Percentiles rank a stretch among this genome's conserved stretches.
These are phyloP conservation scores for Pyrocephalus nanus DNA, from an alignment of 2,797 vertebrate species.

Conservation along the genomic window DNA sequence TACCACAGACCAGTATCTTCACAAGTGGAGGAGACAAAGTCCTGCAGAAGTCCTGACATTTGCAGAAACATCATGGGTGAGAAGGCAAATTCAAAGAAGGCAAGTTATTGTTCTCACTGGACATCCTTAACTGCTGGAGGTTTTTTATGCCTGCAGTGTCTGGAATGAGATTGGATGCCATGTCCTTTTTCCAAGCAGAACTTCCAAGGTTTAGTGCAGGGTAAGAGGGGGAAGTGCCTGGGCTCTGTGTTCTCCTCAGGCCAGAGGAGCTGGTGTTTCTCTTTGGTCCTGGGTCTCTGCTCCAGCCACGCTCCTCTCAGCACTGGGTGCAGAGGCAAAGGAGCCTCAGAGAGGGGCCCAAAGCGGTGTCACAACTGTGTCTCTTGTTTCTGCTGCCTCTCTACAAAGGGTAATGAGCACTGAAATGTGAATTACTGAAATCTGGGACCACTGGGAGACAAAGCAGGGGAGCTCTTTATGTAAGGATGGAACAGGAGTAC, in stretches of 20 bases:
- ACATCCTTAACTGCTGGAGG: neutral
- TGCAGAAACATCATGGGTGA: neutral
- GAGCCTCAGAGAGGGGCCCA: neutral
- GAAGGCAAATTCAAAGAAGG: neutral
- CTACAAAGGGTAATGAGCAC: neutral
- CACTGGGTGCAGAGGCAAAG: neutral
- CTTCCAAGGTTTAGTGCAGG: neutral
- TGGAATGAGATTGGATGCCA: neutral
- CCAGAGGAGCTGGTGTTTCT: neutral
- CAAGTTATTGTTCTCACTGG: neutral
- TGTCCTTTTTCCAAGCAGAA: neutral
- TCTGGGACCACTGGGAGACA: neutral
- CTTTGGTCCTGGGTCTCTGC: neutral
- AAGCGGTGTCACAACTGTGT: neutral
- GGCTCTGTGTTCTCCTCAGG: neutral
- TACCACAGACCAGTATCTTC: neutral
- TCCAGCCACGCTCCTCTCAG: neutral
- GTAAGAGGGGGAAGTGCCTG: neutral
- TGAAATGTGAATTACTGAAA: neutral
- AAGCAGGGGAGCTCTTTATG: neutral
- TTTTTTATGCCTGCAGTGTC: neutral
- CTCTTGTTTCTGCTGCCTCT: neutral
- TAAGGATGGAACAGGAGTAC: accelerated
- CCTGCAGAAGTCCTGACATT: neutral
- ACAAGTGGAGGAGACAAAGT: neutral